A percentile compares a stretch with the other conserved stretches of the same genome.
Evolutionary conservation across 2,797 vertebrate genomes (phyloP).

Genomic region (Bufotes viridis): DNA sequence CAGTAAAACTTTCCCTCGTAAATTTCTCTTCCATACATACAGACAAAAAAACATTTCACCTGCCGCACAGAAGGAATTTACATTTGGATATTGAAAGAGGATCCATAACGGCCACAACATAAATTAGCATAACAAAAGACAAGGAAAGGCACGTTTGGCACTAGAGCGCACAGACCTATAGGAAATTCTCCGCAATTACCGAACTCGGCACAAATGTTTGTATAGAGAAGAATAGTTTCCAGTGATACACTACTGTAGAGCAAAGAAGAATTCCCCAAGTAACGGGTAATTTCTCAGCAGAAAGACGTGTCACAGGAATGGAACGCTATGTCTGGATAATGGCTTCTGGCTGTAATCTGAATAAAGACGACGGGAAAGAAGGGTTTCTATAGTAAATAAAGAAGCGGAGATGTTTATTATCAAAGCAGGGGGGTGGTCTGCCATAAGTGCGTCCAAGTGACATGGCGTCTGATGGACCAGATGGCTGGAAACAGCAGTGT

Average conservation of each 20-base stretch:
- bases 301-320: constrained; percentile 69
- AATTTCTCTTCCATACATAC: background rate
- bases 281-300: constrained; percentile 66
- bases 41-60: constrained; percentile 8
- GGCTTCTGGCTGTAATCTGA: constrained; percentile 68
- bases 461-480: constrained; percentile 59
- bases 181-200: constrained; percentile 13
- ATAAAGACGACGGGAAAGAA: constrained; percentile 55
- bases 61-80: background rate
- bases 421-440: constrained; percentile 66
- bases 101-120: background rate
- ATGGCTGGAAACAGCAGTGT: constrained; percentile 29
- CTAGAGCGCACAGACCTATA: background rate
- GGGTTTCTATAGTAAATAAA: constrained; percentile 73
- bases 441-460: constrained; percentile 63
- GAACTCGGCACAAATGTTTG: constrained; percentile 13
- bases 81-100: background rate
- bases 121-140: background rate
- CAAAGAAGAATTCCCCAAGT: constrained; percentile 36
- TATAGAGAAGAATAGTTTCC: constrained; percentile 38
- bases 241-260: constrained; percentile 25
- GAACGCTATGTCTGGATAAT: constrained; percentile 69
- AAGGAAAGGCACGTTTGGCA: background rate
- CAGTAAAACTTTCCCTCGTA: background rate
- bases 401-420: constrained; percentile 67